Conservation (phyloP, 1,140 invertebrate species). For the Acromyrmex charruanus region DNA sequence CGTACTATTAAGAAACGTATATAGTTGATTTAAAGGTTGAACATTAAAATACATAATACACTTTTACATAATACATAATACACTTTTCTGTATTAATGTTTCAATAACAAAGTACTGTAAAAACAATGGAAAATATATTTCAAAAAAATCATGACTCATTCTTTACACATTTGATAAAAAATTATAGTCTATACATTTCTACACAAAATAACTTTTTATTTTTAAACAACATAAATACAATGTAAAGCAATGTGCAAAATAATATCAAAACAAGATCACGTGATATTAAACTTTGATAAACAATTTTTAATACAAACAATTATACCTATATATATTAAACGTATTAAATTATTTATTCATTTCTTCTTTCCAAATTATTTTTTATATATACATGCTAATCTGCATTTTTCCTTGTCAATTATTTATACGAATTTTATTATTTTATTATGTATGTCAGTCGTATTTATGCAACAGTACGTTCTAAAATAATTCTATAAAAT, state of each 20-base stretch:
- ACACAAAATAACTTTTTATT: neutral
- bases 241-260: neutral
- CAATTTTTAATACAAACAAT: neutral
- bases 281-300: neutral
- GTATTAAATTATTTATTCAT: neutral
- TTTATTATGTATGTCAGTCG: neutral
- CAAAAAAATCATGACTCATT: neutral
- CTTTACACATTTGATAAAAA: neutral
- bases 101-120: neutral
- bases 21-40: neutral
- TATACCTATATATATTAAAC: neutral
- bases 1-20: neutral
- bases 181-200: neutral
- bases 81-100: neutral
- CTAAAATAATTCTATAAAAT: neutral
- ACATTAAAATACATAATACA: neutral
- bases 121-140: constrained; percentile 6
- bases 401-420: neutral
- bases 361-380: neutral
- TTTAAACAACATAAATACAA: neutral
- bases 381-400: neutral
- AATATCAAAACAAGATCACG: neutral
- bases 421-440: neutral
- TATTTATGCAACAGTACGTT: neutral
- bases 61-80: too few relatives aligned